A percentile compares a stretch with the other conserved stretches of the same genome.
Conservation (phyloP, 2,888 invertebrate species). For the Panorpa germanica region DNA sequence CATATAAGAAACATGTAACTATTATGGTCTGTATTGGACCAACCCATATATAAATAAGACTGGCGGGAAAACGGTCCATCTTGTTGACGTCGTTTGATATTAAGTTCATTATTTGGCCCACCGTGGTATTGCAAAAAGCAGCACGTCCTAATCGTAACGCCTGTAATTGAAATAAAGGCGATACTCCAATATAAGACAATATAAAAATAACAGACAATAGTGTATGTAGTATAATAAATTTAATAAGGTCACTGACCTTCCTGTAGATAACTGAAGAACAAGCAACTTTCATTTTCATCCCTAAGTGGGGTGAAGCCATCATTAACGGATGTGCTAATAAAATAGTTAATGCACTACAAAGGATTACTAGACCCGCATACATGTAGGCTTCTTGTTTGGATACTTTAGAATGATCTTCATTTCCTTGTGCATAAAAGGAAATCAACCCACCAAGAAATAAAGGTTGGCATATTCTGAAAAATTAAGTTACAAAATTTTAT, state of each 20-base stretch:
- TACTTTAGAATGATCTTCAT: conserved; percentile 22
- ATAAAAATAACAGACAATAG: too few species aligned
- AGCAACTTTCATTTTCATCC: conserved; percentile 48
- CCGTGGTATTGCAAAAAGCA: conserved; percentile 12
- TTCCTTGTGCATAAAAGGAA: conserved; percentile 30
- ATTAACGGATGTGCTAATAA: conserved; percentile 36
- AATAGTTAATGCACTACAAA: conserved; percentile 11
- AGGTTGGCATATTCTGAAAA: conserved; percentile 33
- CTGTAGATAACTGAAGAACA: conserved; percentile 53
- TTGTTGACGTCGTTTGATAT: conserved; percentile 36
- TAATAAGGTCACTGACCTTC: too few species aligned
- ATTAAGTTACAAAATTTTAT: conserved; percentile 9
- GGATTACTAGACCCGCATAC: conserved; percentile 37
- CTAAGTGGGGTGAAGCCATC: conserved; percentile 39
- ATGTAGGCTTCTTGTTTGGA: conserved; percentile 32
- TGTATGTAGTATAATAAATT: too few species aligned
- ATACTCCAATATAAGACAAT: too few species aligned
- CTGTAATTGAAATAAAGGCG: conserved; percentile 6
- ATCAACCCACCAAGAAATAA: conserved; percentile 37
- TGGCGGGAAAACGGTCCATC: conserved; percentile 31
- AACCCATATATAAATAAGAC: conserved; percentile 32
- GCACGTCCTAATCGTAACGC: conserved; percentile 10
- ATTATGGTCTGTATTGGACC: conserved; percentile 35
- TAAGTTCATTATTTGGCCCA: conserved; percentile 35
- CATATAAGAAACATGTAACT: conserved; percentile 60